phyloP scores from a whole-genome alignment of 2,797 vertebrate genomes.

The Fringilla coelebs region DNA sequence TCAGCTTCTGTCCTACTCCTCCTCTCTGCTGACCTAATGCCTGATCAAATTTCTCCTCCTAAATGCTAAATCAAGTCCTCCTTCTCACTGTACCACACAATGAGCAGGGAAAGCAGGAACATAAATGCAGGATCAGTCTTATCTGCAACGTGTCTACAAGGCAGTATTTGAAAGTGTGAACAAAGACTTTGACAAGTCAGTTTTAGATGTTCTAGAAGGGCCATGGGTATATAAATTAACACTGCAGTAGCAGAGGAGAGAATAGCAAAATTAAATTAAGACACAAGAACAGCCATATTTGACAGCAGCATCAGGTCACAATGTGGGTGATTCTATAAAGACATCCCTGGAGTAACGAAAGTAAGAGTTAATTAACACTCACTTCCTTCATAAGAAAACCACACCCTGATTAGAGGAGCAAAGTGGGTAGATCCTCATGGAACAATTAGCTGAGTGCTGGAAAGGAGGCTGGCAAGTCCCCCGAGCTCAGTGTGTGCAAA shows the following conservation, averaged over 20 bases:
- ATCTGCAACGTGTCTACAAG: background rate
- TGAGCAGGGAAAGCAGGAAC: background rate
- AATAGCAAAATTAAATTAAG: background rate
- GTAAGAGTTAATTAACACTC: constrained; percentile 47
- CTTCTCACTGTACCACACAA: background rate
- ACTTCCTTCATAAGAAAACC: background rate
- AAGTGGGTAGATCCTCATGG: background rate
- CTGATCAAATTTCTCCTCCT: background rate
- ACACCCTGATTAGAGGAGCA: constrained; percentile 22
- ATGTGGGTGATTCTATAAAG: background rate
- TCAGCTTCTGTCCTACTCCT: background rate
- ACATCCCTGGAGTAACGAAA: constrained; percentile 34
- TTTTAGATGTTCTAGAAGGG: background rate
- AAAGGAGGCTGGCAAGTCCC: background rate
- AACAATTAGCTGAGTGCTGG: constrained; percentile 29
- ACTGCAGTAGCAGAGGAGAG: background rate
- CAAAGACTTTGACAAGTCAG: background rate
- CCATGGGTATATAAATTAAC: background rate
- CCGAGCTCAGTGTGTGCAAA: background rate
- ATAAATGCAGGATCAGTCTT: background rate
- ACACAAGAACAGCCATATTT: background rate
- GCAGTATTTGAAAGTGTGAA: background rate
- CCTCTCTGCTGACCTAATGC: background rate
- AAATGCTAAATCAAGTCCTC: background rate
- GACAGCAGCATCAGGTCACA: background rate